Evolutionary conservation across 2,888 invertebrate species (phyloP).

Genomic region (Temnothorax rugatulus): DNA sequence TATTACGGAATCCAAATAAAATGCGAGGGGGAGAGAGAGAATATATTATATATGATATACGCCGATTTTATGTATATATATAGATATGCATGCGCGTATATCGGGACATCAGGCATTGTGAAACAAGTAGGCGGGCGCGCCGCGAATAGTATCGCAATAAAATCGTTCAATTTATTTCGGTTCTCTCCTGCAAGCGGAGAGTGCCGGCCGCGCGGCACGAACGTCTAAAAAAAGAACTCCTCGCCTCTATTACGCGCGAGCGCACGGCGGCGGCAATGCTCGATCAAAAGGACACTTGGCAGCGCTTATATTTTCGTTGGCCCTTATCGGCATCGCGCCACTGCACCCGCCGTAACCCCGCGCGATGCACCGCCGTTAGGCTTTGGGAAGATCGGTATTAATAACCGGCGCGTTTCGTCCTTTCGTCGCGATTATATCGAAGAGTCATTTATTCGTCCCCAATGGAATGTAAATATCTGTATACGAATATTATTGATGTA

Average conservation of each 20-base stretch:
- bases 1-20: slow-evolving; percentile 44
- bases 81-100: background rate
- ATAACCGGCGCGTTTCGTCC: background rate
- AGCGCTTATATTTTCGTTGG: slow-evolving; percentile 50
- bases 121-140: slow-evolving; percentile 48
- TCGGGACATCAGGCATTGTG: slow-evolving; percentile 45
- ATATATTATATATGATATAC: background rate
- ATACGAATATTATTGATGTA: background rate
- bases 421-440: background rate
- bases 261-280: slow-evolving; percentile 45
- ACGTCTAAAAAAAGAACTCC: slow-evolving; percentile 44
- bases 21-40: slow-evolving; percentile 9
- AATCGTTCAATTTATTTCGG: slow-evolving; percentile 56
- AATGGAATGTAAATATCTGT: background rate
- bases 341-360: background rate
- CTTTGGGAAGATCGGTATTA: slow-evolving; percentile 20
- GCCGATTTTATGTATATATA: background rate
- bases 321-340: slow-evolving; percentile 41
- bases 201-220: slow-evolving; percentile 44
- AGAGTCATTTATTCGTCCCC: background rate
- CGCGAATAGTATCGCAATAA: slow-evolving; percentile 54
- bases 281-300: slow-evolving; percentile 56
- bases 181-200: slow-evolving; percentile 42
- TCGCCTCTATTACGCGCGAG: slow-evolving; percentile 48
- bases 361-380: slow-evolving; percentile 4